Percentiles rank a stretch among this genome's conserved stretches.
Evolutionary conservation across 2,113 vertebrate species (phyloP).

Genomic region (Thryonomys swinderianus): DNA sequence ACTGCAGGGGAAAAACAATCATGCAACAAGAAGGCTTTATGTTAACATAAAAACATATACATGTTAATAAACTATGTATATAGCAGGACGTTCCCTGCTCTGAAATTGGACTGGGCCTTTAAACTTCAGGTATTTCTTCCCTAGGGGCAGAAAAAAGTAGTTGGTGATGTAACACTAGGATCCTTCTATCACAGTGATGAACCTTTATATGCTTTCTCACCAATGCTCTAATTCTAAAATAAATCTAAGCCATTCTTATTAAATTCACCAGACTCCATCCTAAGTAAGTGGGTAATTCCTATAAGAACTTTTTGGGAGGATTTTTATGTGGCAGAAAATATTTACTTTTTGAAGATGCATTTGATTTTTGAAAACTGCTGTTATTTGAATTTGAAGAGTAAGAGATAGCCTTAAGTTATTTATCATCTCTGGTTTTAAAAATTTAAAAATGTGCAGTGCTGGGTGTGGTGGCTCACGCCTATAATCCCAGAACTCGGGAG

Average conservation of each 20-base stretch:
- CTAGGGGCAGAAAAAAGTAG: background rate
- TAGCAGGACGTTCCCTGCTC: background rate
- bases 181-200: background rate
- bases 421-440: conserved; percentile 4
- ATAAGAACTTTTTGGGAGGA: background rate
- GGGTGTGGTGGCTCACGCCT: too few relatives aligned
- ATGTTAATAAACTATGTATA: background rate
- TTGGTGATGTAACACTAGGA: background rate
- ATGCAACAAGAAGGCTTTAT: conserved; percentile 34
- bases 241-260: conserved; percentile 33
- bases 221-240: conserved; percentile 38
- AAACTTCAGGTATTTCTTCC: background rate
- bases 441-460: too few relatives aligned
- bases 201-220: background rate
- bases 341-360: conserved; percentile 37
- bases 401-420: conserved; percentile 10
- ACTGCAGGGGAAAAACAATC: background rate
- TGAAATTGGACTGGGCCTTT: background rate
- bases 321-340: conserved; percentile 48
- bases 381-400: conserved; percentile 41
- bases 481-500: too few relatives aligned
- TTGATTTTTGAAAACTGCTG: conserved; percentile 49
- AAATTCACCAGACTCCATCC: conserved; percentile 37
- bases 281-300: conserved; percentile 1
- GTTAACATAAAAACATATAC: background rate